A percentile compares a stretch with the other conserved stretches of the same genome.
phyloP scores from a whole-genome alignment of 2,888 invertebrate species.

The Orthosia gothica region DNA sequence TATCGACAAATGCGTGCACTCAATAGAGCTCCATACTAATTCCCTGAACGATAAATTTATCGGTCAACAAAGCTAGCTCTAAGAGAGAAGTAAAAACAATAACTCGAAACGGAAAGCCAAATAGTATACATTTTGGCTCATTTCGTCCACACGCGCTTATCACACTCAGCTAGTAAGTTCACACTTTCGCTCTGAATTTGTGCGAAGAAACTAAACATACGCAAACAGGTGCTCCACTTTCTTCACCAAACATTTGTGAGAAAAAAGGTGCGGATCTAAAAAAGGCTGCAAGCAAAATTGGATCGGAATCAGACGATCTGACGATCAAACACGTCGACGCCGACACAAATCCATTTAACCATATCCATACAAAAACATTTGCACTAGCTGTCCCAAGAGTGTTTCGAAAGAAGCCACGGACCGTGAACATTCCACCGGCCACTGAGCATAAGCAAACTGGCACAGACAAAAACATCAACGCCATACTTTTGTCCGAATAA shows the following conservation, averaged over 20 bases:
- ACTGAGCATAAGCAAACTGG: constrained; percentile 84
- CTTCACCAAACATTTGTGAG: constrained; percentile 30
- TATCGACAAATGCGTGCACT: no score
- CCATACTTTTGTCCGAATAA: constrained; percentile 79
- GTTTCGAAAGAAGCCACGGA: constrained; percentile 90
- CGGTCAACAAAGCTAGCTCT: no score
- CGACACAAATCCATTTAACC: constrained; percentile 83
- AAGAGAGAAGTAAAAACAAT: constrained; percentile 31
- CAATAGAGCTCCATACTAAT: no score
- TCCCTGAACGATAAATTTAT: no score
- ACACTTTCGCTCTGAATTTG: constrained; percentile 55
- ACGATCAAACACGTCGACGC: constrained; percentile 75
- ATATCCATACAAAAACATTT: constrained; percentile 87
- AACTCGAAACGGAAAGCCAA: constrained; percentile 32
- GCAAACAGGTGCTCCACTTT: constrained; percentile 55
- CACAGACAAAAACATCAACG: constrained; percentile 85
- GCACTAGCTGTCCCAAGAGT: constrained; percentile 88
- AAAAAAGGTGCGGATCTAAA: constrained; percentile 50
- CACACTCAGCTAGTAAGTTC: constrained; percentile 40
- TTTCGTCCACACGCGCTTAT: constrained; percentile 41
- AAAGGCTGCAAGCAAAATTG: constrained; percentile 63
- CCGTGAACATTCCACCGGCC: constrained; percentile 90
- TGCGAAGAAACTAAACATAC: constrained; percentile 41
- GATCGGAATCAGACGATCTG: constrained; percentile 70
- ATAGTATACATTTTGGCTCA: constrained; percentile 38